These are phyloP conservation scores for Coranthus polyacanthus DNA, from an alignment of 2,797 vertebrate species.

Conservation along the genomic window DNA sequence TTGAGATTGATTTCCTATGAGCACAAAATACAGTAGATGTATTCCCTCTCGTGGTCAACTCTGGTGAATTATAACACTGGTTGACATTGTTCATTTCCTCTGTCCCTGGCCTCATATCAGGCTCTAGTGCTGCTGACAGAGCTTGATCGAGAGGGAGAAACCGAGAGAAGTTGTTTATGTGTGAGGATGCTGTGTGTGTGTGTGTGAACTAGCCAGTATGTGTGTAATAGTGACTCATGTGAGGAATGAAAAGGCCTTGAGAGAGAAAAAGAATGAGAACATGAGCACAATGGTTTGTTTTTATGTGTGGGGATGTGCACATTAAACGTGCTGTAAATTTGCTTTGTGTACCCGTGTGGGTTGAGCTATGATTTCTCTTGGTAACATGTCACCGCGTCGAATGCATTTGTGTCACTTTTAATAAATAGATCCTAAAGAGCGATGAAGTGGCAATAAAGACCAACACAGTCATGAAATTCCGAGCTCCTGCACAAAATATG, in stretches of 20 bases:
- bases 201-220: conserved; percentile 21
- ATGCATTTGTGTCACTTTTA: conserved; percentile 27
- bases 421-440: conserved; percentile 19
- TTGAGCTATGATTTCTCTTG: conserved; percentile 19
- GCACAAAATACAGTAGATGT: conserved; percentile 56
- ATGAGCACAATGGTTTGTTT: conserved; percentile 50
- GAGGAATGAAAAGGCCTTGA: conserved; percentile 56
- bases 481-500: too few relatives aligned
- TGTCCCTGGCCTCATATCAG: conserved; percentile 61
- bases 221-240: conserved; percentile 46
- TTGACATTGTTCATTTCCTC: conserved; percentile 64
- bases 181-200: conserved; percentile 30
- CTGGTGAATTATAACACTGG: conserved; percentile 64
- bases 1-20: conserved; percentile 67
- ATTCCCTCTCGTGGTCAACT: conserved; percentile 55
- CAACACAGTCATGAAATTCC: neutral
- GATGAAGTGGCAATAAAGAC: neutral
- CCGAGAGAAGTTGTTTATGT: conserved; percentile 49
- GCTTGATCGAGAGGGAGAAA: conserved; percentile 55
- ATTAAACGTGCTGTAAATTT: conserved; percentile 21
- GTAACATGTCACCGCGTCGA: conserved; percentile 27
- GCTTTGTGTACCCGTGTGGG: conserved; percentile 7
- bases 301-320: conserved; percentile 24
- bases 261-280: conserved; percentile 49
- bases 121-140: conserved; percentile 61